Conservation (phyloP, 2,797 vertebrate genomes). For the Sarcophilus harrisii region DNA sequence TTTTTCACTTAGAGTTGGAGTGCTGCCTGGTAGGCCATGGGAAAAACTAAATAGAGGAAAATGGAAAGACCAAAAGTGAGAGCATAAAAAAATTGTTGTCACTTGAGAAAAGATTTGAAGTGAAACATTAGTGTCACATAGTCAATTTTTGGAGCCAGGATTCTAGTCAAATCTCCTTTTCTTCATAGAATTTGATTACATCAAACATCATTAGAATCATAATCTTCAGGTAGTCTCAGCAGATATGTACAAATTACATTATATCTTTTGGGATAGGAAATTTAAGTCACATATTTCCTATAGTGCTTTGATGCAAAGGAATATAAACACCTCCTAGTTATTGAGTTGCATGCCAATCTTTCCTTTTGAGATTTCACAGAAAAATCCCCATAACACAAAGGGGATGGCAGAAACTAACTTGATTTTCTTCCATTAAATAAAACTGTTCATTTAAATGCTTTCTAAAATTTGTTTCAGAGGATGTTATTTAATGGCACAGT, state of each 20-base stretch:
- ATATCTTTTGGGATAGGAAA: slow-evolving; percentile 19
- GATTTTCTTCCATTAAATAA: slow-evolving; percentile 47
- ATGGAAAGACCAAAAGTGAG: background rate
- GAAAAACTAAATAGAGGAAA: slow-evolving; percentile 2
- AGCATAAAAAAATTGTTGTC: background rate
- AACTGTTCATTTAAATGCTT: slow-evolving; percentile 47
- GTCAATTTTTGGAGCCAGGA: slow-evolving; percentile 26
- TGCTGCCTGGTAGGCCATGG: background rate
- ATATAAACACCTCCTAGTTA: slow-evolving; percentile 30
- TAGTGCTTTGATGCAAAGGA: background rate
- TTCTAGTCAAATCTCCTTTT: slow-evolving; percentile 24
- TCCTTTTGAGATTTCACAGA: slow-evolving; percentile 61
- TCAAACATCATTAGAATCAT: slow-evolving; percentile 32
- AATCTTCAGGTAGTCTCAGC: slow-evolving; percentile 29
- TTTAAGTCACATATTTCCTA: background rate
- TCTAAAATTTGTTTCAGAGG: slow-evolving; percentile 58
- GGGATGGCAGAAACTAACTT: slow-evolving; percentile 56
- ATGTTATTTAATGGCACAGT: slow-evolving; percentile 58
- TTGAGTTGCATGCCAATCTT: slow-evolving; percentile 53
- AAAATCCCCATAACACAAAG: slow-evolving; percentile 49
- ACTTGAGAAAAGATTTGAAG: slow-evolving; percentile 26
- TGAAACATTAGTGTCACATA: slow-evolving; percentile 19
- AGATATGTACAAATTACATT: slow-evolving; percentile 42
- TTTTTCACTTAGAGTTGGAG: slow-evolving; percentile 23
- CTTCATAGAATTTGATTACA: slow-evolving; percentile 47